Evolutionary conservation across 2,888 invertebrate species (phyloP).

Genomic region (Ichneumoninae sp.): DNA sequence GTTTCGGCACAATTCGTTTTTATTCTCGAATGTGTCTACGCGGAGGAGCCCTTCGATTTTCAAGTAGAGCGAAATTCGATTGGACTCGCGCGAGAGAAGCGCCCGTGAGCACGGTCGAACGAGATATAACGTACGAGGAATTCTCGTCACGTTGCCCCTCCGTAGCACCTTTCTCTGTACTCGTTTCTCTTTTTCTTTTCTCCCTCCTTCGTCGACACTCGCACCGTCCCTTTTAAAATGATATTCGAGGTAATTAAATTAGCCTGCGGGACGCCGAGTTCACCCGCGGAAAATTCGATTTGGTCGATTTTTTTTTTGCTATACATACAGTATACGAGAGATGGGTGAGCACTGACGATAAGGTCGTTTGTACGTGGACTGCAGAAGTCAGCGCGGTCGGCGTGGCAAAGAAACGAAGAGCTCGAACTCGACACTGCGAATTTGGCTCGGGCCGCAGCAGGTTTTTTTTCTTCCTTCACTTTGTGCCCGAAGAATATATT

Average conservation of each 20-base stretch:
- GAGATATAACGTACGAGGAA: constrained; percentile 13
- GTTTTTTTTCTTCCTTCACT: constrained; percentile 18
- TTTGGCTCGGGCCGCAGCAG: neutral
- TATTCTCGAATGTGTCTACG: constrained; percentile 11
- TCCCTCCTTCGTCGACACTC: constrained; percentile 17
- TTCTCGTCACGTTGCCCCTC: constrained; percentile 56
- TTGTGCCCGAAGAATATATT: neutral
- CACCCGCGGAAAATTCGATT: constrained; percentile 44
- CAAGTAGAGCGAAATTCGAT: constrained; percentile 25
- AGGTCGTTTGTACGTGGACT: neutral
- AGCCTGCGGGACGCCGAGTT: constrained; percentile 23
- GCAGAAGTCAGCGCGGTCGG: neutral
- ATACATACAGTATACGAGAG: neutral
- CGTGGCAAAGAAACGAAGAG: neutral
- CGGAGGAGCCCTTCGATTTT: constrained; percentile 6
- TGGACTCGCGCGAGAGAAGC: constrained; percentile 1
- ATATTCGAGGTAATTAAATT: constrained; percentile 59
- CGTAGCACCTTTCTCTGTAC: constrained; percentile 17
- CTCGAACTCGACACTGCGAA: neutral
- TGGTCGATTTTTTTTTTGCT: neutral
- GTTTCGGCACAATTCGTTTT: constrained; percentile 24
- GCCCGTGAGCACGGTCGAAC: constrained; percentile 21
- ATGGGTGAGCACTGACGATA: neutral
- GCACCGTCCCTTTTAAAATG: constrained; percentile 41
- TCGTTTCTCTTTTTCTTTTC: constrained; percentile 34